phyloP scores from a whole-genome alignment of 2,888 invertebrate species.

The Dyspetes luteomarginatus region DNA sequence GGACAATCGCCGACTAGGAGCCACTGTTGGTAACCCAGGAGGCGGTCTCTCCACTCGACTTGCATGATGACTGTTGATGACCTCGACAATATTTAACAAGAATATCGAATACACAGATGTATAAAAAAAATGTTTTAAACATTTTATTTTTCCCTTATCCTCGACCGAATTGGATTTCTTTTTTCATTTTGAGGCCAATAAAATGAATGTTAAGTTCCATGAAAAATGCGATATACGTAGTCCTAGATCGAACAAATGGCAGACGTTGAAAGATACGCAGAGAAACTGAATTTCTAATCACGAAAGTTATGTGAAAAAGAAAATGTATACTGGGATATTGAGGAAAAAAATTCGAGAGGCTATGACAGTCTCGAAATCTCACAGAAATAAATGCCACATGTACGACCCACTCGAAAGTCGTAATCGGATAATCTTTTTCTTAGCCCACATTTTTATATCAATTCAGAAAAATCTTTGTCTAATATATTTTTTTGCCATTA shows the following conservation, averaged over 20 bases:
- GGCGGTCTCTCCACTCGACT: constrained; percentile 39
- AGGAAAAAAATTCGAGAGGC: neutral
- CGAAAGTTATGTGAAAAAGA: neutral
- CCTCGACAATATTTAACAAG: constrained; percentile 20
- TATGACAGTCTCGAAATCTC: constrained; percentile 33
- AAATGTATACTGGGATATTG: neutral
- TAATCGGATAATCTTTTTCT: neutral
- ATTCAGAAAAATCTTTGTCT: neutral
- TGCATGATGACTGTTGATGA: constrained; percentile 2
- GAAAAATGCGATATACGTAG: neutral
- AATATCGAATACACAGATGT: neutral
- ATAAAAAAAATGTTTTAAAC: neutral
- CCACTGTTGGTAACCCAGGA: constrained; percentile 40
- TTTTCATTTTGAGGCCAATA: neutral
- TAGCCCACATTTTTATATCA: no score
- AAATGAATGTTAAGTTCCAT: neutral
- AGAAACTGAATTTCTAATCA: neutral
- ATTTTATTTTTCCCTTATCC: neutral
- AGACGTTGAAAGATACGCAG: neutral
- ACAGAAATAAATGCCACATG: constrained; percentile 21
- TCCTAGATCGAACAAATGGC: neutral
- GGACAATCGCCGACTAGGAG: constrained; percentile 56
- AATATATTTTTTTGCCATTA: neutral
- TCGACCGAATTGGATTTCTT: neutral
- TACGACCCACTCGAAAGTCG: constrained; percentile 34